A percentile compares a stretch with the other conserved stretches of the same genome.
These are phyloP conservation scores for Microtus montanus DNA, from an alignment of 2,113 vertebrate genomes.

Conservation along the genomic window DNA sequence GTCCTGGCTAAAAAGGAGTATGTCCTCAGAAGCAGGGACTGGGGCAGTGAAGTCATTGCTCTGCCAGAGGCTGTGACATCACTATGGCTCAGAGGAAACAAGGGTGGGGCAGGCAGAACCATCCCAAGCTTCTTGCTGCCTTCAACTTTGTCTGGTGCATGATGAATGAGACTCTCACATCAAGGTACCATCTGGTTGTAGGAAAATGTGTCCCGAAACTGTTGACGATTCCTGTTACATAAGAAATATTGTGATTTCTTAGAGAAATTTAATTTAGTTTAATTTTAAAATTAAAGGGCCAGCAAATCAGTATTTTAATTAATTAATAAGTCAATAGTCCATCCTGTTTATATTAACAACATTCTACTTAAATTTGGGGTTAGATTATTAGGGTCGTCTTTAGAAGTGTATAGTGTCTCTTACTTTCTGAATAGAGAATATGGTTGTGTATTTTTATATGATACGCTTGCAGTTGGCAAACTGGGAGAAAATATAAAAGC, in stretches of 20 bases:
- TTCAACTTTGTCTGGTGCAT: slow-evolving; percentile 62
- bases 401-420: background rate
- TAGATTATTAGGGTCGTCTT: background rate
- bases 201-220: slow-evolving; percentile 50
- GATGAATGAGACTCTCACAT: slow-evolving; percentile 62
- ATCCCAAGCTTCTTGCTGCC: slow-evolving; percentile 65
- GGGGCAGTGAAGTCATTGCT: slow-evolving; percentile 72
- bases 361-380: slow-evolving; percentile 37
- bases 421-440: background rate
- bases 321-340: background rate
- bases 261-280: background rate
- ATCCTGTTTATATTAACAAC: background rate
- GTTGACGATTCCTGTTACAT: background rate
- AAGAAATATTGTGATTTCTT: background rate
- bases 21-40: slow-evolving; percentile 60
- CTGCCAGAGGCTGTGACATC: slow-evolving; percentile 80
- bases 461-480: background rate
- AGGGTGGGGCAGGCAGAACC: slow-evolving; percentile 85
- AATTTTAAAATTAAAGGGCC: slow-evolving; percentile 14
- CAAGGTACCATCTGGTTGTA: slow-evolving; percentile 57
- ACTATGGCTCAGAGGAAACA: slow-evolving; percentile 78
- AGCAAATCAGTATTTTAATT: slow-evolving; percentile 1
- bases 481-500: background rate
- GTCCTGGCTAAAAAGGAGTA: slow-evolving; percentile 51
- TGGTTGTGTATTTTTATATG: slow-evolving; percentile 34